phyloP scores from a whole-genome alignment of 2,797 vertebrate genomes.

The Hafferia zeledoni region DNA sequence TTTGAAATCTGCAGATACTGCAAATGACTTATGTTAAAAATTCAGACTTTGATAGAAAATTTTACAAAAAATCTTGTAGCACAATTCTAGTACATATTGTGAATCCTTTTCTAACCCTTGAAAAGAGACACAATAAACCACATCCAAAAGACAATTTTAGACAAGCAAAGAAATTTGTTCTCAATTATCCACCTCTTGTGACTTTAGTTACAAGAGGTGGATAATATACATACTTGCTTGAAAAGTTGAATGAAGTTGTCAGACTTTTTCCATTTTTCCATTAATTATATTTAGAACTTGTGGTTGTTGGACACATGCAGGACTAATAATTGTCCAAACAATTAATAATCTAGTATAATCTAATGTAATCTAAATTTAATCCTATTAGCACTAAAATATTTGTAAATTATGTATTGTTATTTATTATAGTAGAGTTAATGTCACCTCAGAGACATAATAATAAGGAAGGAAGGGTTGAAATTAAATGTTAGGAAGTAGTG shows the following conservation, averaged over 20 bases:
- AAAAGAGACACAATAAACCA: neutral
- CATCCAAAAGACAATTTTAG: neutral
- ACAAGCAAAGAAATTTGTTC: neutral
- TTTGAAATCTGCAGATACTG: neutral
- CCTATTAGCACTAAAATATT: neutral
- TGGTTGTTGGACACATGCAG: neutral
- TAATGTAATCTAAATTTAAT: neutral
- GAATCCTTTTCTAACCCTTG: neutral
- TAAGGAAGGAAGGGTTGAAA: neutral
- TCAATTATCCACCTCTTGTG: neutral
- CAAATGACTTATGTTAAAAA: neutral
- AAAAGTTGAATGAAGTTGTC: neutral
- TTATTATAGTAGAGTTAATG: neutral
- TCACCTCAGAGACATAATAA: neutral
- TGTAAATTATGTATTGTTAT: neutral
- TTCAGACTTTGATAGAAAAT: neutral
- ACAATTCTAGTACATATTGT: neutral
- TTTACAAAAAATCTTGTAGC: neutral
- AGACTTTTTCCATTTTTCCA: neutral
- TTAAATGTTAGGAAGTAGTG: neutral
- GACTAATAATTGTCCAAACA: neutral
- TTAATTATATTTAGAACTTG: neutral
- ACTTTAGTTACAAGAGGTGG: neutral
- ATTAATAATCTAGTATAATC: neutral
- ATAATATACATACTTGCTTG: neutral